phyloP scores from a whole-genome alignment of 92 coral and sea anemone genomes.

The Palythoa grandis region DNA sequence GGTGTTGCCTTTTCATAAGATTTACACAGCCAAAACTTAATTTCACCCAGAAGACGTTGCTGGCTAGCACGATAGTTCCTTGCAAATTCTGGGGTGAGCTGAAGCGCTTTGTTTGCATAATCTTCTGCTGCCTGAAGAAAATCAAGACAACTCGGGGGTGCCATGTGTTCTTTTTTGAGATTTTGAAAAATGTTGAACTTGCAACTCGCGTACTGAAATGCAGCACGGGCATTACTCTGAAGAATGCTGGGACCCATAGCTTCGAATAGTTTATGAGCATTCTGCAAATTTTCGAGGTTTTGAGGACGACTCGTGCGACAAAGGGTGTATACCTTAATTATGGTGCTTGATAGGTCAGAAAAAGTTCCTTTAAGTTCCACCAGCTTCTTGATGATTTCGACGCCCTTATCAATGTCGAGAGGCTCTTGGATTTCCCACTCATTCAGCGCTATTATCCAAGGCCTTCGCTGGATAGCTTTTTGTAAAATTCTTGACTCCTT shows the following conservation, averaged over 20 bases:
- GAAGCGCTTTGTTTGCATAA: conserved; percentile 48
- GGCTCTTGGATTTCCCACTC: conserved; percentile 48
- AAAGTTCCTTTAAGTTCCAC: conserved; percentile 55
- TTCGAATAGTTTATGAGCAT: conserved; percentile 68
- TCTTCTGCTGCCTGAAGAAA: conserved; percentile 59
- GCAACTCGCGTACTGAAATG: conserved; percentile 62
- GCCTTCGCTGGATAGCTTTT: conserved; percentile 25
- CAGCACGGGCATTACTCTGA: conserved; percentile 56
- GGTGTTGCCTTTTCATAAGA: conserved; percentile 52
- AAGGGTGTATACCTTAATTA: conserved; percentile 18
- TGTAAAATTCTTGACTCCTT: conserved; percentile 17
- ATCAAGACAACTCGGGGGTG: neutral
- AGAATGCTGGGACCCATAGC: conserved; percentile 67
- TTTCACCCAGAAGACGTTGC: conserved; percentile 58
- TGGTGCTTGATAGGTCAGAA: conserved; percentile 44
- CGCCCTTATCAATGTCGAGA: conserved; percentile 56
- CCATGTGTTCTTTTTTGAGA: conserved; percentile 26
- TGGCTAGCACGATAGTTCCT: conserved; percentile 48
- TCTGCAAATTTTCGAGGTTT: conserved; percentile 47
- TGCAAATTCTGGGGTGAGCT: conserved; percentile 48
- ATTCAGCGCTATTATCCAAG: conserved; percentile 42
- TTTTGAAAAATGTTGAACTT: conserved; percentile 59
- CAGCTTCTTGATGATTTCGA: conserved; percentile 50
- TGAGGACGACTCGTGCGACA: neutral
- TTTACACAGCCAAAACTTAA: conserved; percentile 38